Base-by-base conservation (phyloP, 2,113 vertebrate genomes). In the Microtus pennsylvanicus region DNA sequence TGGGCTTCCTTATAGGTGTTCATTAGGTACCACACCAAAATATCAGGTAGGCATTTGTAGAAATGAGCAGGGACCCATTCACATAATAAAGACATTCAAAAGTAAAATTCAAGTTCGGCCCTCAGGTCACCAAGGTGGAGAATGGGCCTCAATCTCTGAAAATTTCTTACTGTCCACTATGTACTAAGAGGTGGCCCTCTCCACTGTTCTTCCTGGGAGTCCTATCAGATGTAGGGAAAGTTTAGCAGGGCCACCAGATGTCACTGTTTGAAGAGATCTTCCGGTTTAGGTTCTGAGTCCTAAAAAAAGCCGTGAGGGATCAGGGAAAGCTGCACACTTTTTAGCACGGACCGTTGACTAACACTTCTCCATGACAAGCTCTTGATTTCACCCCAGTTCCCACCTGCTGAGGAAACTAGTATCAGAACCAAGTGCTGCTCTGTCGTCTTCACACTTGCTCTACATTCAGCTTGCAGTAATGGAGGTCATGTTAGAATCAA, bases 311-410 rank as follows among this genome's bases (percentile, higher is more conserved):
- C 21, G 19, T 42, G 61, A 67, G 50, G 38, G 0, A n/a, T 7
- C 6, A 9, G 77, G 74, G n/a, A 67, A 22, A n/a, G 70, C 5
- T 13, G 26, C 42, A 14, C 30, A 33, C 14, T 55, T 11, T 35
- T 11, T 35, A 2, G 52, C 30, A 55, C 11, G 28, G 19, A 28
- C 5, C 11, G n/a, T 61, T 38, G 30, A 26, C 13, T 26, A 26
- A 33, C 13, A 3, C 1, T 0, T 24, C 28, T 38, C 7, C 21
- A 21, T 1, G 8, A 33, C 28, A 2, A 35, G 26, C 4, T 89
- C 61, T 65, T 70, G 9, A 10, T 28, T 22, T 82, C 30, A 47
- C 50, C 24, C 80, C 50, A 35, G 17, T 33, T 77, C 21, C 38
- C 72, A 47, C 63, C 52, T 69, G 55, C 35, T 52, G 70, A 75